A percentile compares a stretch with the other conserved stretches of the same genome.
phyloP scores from a whole-genome alignment of 2,797 vertebrate genomes.

The Enteromius afrohamiltoni region DNA sequence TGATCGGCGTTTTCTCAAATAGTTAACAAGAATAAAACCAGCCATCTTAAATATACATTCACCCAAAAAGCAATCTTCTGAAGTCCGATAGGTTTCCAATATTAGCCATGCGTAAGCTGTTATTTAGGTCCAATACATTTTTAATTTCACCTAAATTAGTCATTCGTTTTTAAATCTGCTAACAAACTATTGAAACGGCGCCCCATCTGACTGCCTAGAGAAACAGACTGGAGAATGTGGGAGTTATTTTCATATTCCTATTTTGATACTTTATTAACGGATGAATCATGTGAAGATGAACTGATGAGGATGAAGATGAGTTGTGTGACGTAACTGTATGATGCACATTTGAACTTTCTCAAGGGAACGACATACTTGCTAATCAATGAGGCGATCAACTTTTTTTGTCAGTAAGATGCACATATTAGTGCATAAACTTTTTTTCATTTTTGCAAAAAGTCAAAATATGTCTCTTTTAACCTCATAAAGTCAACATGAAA shows the following conservation, averaged over 20 bases:
- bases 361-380: conserved; percentile 5
- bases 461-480: background rate
- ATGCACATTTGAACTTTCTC: conserved; percentile 26
- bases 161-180: background rate
- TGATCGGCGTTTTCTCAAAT: background rate
- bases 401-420: background rate
- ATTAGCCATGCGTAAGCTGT: background rate
- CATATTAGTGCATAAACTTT: background rate
- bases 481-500: conserved; percentile 22
- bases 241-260: conserved; percentile 46
- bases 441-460: background rate
- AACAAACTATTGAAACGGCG: background rate
- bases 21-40: background rate
- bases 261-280: conserved; percentile 43
- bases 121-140: background rate
- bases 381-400: background rate
- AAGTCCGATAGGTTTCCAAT: background rate
- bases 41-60: background rate
- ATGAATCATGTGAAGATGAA: background rate
- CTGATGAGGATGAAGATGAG: too few species aligned
- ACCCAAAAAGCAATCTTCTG: background rate
- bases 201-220: background rate
- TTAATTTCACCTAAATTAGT: background rate
- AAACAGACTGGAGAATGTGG: conserved; percentile 14
- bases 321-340: conserved; percentile 7